Evolutionary conservation across 2,888 invertebrate species (phyloP), one percentile per base, ranked within the genome.

Genomic region (Drosophila testacea): DNA sequence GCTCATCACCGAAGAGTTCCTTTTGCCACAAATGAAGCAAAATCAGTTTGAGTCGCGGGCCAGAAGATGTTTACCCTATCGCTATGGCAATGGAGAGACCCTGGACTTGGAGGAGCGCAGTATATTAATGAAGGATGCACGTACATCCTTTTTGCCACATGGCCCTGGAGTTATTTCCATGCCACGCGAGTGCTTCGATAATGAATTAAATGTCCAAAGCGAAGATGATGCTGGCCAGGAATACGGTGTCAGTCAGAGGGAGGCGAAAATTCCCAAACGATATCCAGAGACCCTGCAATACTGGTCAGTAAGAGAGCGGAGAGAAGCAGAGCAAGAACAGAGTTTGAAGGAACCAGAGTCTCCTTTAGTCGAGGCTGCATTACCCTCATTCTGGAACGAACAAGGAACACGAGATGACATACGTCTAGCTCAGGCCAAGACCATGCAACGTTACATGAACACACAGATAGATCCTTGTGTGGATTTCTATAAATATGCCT

Each of bases 401-500:
- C 84, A 91, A 50, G 92, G 91, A 34, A 91, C 88, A 4, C 86
- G 87, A n/a, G 92, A 94, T 6, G 94, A 93, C 6, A 95, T 95
- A 61, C 93, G 95, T 71, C 91, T 89, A 34, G 94, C 94, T 1
- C 95, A 95, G 93, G 95, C 95, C 1, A 93, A 93, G 67, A 95
- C 95, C 70, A 97, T 97, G 96, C 93, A 93, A 76, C 95, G 94
- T 62, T 96, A 95, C 83, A 97, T 97, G 96, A 96, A 97, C 83
- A 92, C 91, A 0, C 93, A 93, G 30, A 94, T 94, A 0, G 95
- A 96, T 90, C 97, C 97, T 0, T 97, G 97, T 89, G 93, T 95
- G 5, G 97, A 97, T 90, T 97, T 97, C 90, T 97, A 97, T 90
- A 95, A 96, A 84, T 97, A 95, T 84, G 96, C 97, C 0, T 97